phyloP scores from a whole-genome alignment of 1,140 invertebrate genomes.

The Paralvinella palmiformis region DNA sequence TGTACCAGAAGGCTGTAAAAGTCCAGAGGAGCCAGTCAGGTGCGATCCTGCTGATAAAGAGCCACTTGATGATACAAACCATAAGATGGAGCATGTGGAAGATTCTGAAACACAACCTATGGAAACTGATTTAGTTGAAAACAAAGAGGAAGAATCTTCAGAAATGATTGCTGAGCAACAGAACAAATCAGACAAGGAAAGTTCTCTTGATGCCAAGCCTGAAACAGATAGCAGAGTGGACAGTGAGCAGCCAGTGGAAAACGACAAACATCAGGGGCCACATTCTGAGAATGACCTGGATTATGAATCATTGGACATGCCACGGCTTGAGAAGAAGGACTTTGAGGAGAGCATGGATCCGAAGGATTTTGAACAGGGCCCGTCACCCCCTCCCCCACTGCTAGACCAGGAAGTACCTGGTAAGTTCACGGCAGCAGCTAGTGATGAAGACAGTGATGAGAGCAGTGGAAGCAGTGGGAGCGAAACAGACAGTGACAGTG shows the following conservation, averaged over 20 bases:
- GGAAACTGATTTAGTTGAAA: no score
- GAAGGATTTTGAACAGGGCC: background rate
- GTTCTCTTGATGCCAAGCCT: no score
- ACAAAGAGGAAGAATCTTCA: no score
- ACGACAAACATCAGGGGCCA: slow-evolving; percentile 5
- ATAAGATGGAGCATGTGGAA: no score
- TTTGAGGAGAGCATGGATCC: background rate
- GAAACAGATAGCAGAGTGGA: background rate
- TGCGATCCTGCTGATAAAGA: no score
- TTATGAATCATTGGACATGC: slow-evolving; percentile 18
- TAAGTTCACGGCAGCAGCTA: slow-evolving; percentile 6
- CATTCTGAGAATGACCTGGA: slow-evolving; percentile 14
- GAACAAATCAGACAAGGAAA: no score
- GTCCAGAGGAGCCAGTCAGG: no score
- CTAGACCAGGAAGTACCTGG: slow-evolving; percentile 9
- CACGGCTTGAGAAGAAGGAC: slow-evolving; percentile 19
- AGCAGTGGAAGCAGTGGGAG: background rate
- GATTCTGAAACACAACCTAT: no score
- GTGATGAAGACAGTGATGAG: slow-evolving; percentile 19
- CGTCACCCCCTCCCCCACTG: slow-evolving; percentile 1
- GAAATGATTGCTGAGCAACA: no score
- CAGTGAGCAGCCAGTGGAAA: background rate
- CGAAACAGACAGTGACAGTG: slow-evolving; percentile 18
- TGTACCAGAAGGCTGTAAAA: no score
- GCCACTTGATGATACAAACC: no score